phyloP scores from a whole-genome alignment of 2,888 invertebrate genomes.

The Himalopsyche kuldschensis region DNA sequence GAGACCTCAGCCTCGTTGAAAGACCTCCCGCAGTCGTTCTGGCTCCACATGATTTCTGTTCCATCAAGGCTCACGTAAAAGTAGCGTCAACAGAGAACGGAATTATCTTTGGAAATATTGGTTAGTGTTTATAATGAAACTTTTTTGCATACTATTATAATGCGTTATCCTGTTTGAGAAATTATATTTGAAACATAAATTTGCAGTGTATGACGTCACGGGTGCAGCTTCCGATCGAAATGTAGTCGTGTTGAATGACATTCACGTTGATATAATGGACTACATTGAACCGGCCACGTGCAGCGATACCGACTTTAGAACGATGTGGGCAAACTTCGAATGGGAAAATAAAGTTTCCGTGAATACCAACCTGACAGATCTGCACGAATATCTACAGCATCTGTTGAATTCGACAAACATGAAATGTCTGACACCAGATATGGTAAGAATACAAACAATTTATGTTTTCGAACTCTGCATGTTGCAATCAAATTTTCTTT shows the following conservation, averaged over 20 bases:
- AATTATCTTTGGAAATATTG: slow-evolving; percentile 98
- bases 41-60: slow-evolving; percentile 95
- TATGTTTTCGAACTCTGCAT: not conserved
- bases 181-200: slow-evolving; percentile 6
- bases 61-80: slow-evolving; percentile 98
- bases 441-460: slow-evolving; percentile 55
- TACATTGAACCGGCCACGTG: slow-evolving; percentile 95
- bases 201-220: slow-evolving; percentile 90
- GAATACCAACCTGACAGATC: slow-evolving; percentile 89
- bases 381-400: slow-evolving; percentile 90
- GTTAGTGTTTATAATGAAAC: slow-evolving; percentile 51
- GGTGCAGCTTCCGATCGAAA: slow-evolving; percentile 92
- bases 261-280: slow-evolving; percentile 99
- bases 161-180: not conserved
- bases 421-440: slow-evolving; percentile 98
- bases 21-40: slow-evolving; percentile 94
- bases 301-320: slow-evolving; percentile 93
- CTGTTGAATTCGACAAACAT: slow-evolving; percentile 95
- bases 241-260: slow-evolving; percentile 97
- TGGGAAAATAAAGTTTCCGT: slow-evolving; percentile 99
- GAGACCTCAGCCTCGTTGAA: slow-evolving; percentile 96
- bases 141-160: not conserved
- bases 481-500: no score
- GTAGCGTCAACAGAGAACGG: slow-evolving; percentile 99
- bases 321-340: slow-evolving; percentile 99